Percentiles rank a stretch among this genome's conserved stretches.
These are phyloP conservation scores for Zoanthus gigantus DNA, from an alignment of 92 coral and sea anemone species.

Conservation along the genomic window DNA sequence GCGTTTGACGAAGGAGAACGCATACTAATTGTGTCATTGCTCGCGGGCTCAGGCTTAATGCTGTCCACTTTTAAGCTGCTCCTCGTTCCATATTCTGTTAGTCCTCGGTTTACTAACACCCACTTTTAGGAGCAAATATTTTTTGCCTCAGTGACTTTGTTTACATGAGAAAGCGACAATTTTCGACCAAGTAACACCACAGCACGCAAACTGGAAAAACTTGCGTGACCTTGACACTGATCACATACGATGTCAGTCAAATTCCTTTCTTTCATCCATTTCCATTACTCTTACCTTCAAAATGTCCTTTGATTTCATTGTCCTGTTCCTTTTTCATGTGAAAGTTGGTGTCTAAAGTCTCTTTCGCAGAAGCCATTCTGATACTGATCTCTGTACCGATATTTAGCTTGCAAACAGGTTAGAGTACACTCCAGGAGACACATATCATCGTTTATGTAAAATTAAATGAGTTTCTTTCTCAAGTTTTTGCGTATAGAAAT, in stretches of 20 bases:
- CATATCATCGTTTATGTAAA: no score
- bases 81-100: no score
- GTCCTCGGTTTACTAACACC: no score
- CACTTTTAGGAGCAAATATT: no score
- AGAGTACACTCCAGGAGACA: not conserved
- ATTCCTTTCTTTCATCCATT: not conserved
- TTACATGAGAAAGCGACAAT: not conserved
- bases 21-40: no score
- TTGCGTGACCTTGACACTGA: not conserved
- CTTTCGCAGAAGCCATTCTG: not conserved
- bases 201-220: not conserved
- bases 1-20: no score
- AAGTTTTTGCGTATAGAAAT: no score
- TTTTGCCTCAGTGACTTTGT: no score
- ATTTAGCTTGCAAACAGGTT: not conserved
- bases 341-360: not conserved
- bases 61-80: no score
- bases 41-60: no score
- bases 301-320: not conserved
- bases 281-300: conserved; percentile 10
- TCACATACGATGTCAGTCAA: not conserved
- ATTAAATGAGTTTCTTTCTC: no score
- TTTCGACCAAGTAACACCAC: not conserved
- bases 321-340: not conserved
- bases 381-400: not conserved